Evolutionary conservation across 2,797 vertebrate species (phyloP), one percentile per base, ranked within the genome.

Genomic region (Chaetodon trifasciatus): DNA sequence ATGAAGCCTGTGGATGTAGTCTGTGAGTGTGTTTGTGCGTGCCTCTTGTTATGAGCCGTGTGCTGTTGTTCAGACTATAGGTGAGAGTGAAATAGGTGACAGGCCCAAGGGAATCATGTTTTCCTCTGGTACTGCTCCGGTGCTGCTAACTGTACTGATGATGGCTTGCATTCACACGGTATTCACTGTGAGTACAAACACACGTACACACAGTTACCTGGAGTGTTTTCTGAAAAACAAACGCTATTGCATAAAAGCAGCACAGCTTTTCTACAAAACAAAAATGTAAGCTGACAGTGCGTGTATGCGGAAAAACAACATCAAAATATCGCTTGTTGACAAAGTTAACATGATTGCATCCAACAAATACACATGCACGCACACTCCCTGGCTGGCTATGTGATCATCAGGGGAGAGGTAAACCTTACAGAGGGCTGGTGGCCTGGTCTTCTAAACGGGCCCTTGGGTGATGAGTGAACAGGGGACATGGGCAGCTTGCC

Each of bases 391-490:
- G 75, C 49, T 68, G 50, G 63, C 10, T n/a, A 53, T 50, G 76
- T 35, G 50, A 78, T 83, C 73, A 78, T 69, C 86, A 58, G 62
- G 86, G 83, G 85, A 87, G 61, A 68, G 49, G 40, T 76, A 56
- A 78, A 69, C n/a, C 46, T 71, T 80, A 87, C 68, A 73, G 72
- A 83, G 85, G 78, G 76, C 64, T 68, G 76, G 72, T 80, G 84
- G 79, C 76, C 85, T 80, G 87, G 81, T 85, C 84, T 81, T 89
- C 70, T 86, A 68, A 91, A 86, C 42, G 2, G 84, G 69, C 89
- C 88, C 91, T 57, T 77, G 91, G 91, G 91, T 88, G 79, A 85
- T 55, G 61, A 72, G 86, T 87, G 88, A 92, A 87, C 90, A 93
- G 83, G 91, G 89, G 88, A 91, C 78, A 68, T 44, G 70, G n/a